These are phyloP conservation scores for Heterohyrax brucei DNA, from an alignment of 2,797 vertebrate genomes.

Conservation along the genomic window DNA sequence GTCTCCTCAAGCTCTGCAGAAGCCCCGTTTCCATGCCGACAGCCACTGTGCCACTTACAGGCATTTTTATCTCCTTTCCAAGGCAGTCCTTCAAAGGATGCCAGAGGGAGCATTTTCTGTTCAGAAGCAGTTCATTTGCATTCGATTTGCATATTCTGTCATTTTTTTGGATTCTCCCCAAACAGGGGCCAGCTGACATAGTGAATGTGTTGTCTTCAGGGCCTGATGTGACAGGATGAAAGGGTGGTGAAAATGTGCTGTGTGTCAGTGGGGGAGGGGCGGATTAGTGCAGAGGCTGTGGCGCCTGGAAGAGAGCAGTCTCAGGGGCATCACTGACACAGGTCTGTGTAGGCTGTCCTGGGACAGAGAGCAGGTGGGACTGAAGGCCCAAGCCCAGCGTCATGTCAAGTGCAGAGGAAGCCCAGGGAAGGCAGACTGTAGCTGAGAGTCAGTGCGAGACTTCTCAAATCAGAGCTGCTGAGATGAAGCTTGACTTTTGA, in stretches of 20 bases:
- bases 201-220: background rate
- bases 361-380: background rate
- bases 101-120: slow-evolving; percentile 6
- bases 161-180: slow-evolving; percentile 51
- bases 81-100: slow-evolving; percentile 37
- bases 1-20: slow-evolving; percentile 51
- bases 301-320: background rate
- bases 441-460: background rate
- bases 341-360: background rate
- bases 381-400: background rate
- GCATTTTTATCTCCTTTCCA: slow-evolving; percentile 11
- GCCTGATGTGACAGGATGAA: background rate
- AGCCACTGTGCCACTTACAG: slow-evolving; percentile 14
- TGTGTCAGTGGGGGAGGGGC: background rate
- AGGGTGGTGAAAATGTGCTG: background rate
- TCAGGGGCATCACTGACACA: background rate
- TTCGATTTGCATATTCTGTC: slow-evolving; percentile 67
- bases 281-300: background rate
- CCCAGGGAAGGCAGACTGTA: background rate
- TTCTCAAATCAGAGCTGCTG: background rate
- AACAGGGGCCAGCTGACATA: slow-evolving; percentile 59
- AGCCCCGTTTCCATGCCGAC: slow-evolving; percentile 79
- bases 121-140: slow-evolving; percentile 66
- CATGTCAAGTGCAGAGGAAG: background rate
- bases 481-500: background rate